Base-by-base conservation (phyloP, 1,140 invertebrate species). In the Magallana ariakensis region DNA sequence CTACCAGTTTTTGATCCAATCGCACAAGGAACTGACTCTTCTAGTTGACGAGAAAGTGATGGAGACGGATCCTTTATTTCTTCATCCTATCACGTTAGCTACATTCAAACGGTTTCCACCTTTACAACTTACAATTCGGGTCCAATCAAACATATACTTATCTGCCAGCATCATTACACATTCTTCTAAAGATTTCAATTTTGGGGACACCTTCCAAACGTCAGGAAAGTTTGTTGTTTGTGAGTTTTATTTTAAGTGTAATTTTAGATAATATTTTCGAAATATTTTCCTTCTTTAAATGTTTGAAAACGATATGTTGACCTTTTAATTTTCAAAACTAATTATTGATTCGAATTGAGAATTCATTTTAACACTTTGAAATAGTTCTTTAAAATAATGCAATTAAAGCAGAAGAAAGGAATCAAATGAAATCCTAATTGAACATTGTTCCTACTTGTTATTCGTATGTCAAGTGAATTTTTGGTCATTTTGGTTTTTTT, bases 1-100 rank as follows among this genome's bases (percentile, higher is more conserved):
- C 80, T 82, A 82, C 54, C 53, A 55, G 16, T 82, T 82, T 55
- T 54, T 46, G 19, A 82, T 82, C 10, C n/a, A 82, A 82, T 82
- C 80, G 7, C 15, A 19, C 8, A 54, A 22, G 22, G 80, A 82
- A 56, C 46, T 82, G 53, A 55, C 80, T 55, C 80, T 82, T n/a
- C 16, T 15, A 8, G 10, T 55, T 19, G 80, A 82, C 19, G 33
- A 16, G 53, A 82, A 82, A 56, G 19, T 82, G 2, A 55, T 54
- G 80, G 80, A 82, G 46, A 82, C 80, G 10, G 16, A 10, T 8
- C 55, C 80, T 6, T 55, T 53, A 3, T 19, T 54, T 1, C 53
- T 82, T 82, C 53, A 82, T 26, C 46, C 55, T 6, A 55, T 82
- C 13, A 33, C 19, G 19, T 22, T 82, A 82, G 46, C 53, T 4